These are phyloP conservation scores for Cotesia vestalis DNA, from an alignment of 1,140 invertebrate species.

Conservation along the genomic window DNA sequence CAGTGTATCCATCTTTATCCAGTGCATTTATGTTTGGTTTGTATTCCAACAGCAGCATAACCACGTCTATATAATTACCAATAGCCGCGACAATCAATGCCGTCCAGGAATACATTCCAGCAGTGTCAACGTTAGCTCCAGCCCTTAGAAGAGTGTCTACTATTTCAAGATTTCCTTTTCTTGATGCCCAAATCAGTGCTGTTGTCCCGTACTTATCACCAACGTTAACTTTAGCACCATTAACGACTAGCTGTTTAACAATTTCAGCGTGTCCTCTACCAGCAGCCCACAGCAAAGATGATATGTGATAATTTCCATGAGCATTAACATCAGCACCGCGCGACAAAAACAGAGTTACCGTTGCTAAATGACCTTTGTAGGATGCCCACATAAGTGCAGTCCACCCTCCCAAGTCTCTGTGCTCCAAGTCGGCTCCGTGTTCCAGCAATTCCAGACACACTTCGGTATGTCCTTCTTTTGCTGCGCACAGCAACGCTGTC, in stretches of 20 bases:
- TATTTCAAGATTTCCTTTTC: slow-evolving; percentile 89
- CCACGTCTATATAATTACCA: slow-evolving; percentile 91
- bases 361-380: slow-evolving; percentile 87
- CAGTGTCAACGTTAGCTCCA: slow-evolving; percentile 81
- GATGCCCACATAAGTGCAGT: slow-evolving; percentile 97
- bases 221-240: slow-evolving; percentile 91
- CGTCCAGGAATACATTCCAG: slow-evolving; percentile 96
- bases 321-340: slow-evolving; percentile 93
- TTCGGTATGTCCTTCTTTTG: slow-evolving; percentile 87
- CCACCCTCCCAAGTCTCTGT: slow-evolving; percentile 96
- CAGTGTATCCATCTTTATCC: slow-evolving; percentile 95
- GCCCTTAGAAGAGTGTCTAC: slow-evolving; percentile 84
- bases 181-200: slow-evolving; percentile 92
- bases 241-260: slow-evolving; percentile 80
- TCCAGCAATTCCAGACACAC: slow-evolving; percentile 86
- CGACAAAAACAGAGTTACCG: slow-evolving; percentile 84
- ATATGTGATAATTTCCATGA: slow-evolving; percentile 95
- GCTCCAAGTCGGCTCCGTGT: slow-evolving; percentile 86
- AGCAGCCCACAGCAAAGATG: slow-evolving; percentile 92
- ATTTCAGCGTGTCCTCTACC: slow-evolving; percentile 90
- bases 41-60: slow-evolving; percentile 84
- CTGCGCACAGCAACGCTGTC: slow-evolving; percentile 89
- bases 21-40: slow-evolving; percentile 94
- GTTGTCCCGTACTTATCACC: slow-evolving; percentile 97
- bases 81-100: slow-evolving; percentile 88